These are phyloP conservation scores for Eristalinus sepulchralis DNA, from an alignment of 2,888 invertebrate genomes.

Conservation along the genomic window DNA sequence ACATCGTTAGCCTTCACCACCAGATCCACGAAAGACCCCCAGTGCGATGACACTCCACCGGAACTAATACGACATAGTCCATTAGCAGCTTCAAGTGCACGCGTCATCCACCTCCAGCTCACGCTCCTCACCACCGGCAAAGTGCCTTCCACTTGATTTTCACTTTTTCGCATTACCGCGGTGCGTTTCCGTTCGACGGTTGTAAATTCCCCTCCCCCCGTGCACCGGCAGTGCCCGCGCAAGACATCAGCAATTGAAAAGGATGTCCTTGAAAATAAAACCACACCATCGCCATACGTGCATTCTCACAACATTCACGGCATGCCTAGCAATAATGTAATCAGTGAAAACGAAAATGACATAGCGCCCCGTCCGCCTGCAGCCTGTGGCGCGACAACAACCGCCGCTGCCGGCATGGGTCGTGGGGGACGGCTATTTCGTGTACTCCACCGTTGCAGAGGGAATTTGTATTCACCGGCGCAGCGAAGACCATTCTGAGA, in stretches of 20 bases:
- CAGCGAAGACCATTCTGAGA: constrained; percentile 45
- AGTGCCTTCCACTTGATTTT: background rate
- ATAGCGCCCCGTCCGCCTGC: constrained; percentile 57
- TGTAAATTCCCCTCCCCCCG: constrained; percentile 28
- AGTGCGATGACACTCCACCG: background rate
- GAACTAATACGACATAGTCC: background rate
- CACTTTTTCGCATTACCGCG: constrained; percentile 17
- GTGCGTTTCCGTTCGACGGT: constrained; percentile 44
- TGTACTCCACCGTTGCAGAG: constrained; percentile 11
- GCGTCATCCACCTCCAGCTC: background rate
- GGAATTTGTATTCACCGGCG: constrained; percentile 57
- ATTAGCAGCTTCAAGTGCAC: background rate
- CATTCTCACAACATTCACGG: constrained; percentile 41
- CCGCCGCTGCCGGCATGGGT: background rate
- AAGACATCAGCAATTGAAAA: constrained; percentile 66
- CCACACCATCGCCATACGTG: constrained; percentile 23
- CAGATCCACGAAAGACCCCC: background rate
- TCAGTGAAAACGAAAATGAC: constrained; percentile 68
- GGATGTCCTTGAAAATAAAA: constrained; percentile 72
- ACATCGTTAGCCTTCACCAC: background rate
- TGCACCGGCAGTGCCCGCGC: background rate
- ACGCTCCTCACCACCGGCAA: background rate
- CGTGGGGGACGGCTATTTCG: background rate
- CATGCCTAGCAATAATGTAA: constrained; percentile 62
- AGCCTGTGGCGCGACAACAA: constrained; percentile 45